phyloP scores from a whole-genome alignment of 2,888 invertebrate genomes.

The Ichneumoninae sp. region DNA sequence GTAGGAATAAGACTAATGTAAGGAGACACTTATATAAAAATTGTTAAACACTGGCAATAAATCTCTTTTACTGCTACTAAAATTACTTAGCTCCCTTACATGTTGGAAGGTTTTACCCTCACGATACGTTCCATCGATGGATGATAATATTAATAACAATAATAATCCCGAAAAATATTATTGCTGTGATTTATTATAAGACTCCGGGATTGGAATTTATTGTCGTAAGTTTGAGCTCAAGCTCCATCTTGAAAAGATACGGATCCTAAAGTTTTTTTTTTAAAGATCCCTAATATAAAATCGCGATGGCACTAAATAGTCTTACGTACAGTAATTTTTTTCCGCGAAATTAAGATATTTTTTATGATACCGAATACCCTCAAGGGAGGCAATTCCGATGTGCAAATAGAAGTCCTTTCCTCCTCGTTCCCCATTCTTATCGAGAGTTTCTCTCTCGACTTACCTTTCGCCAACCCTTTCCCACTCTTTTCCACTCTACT shows the following conservation, averaged over 20 bases:
- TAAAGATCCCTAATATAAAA: not conserved
- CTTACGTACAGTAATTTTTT: not conserved
- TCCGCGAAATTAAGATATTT: not conserved
- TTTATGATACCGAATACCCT: not conserved
- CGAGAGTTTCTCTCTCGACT: slow-evolving; percentile 7
- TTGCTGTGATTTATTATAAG: too few relatives aligned
- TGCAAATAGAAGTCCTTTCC: not conserved
- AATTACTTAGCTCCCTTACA: too few relatives aligned
- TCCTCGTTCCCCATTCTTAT: slow-evolving; percentile 9
- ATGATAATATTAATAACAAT: too few relatives aligned
- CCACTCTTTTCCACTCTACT: slow-evolving; percentile 15
- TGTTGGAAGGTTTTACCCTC: too few relatives aligned
- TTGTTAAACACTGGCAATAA: too few relatives aligned
- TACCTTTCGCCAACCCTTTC: slow-evolving; percentile 12
- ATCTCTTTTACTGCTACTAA: too few relatives aligned
- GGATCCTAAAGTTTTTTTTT: not conserved
- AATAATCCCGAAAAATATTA: too few relatives aligned
- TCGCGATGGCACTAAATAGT: not conserved
- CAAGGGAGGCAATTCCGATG: not conserved
- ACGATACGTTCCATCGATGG: too few relatives aligned
- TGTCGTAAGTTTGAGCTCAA: too few relatives aligned
- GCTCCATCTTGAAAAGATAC: not conserved
- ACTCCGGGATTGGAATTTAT: too few relatives aligned
- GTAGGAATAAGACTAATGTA: too few relatives aligned
- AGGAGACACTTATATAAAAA: too few relatives aligned